phyloP scores from a whole-genome alignment of 1,140 invertebrate species.

The Lepidurus couesii region DNA sequence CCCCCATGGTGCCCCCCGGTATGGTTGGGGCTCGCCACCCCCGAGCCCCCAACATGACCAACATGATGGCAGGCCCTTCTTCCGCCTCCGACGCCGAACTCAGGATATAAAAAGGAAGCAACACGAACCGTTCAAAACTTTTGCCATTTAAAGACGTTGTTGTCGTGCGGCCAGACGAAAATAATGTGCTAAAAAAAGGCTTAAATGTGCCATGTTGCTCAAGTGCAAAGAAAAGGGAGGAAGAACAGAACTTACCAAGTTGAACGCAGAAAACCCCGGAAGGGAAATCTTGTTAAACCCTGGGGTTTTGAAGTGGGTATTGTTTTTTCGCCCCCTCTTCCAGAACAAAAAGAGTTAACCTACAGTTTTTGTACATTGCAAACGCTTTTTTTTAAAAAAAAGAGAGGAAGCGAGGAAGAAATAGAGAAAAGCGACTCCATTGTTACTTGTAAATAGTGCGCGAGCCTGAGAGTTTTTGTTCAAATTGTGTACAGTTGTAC shows the following conservation, averaged over 20 bases:
- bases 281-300: not conserved
- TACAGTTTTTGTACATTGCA: not conserved
- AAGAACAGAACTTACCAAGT: not conserved
- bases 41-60: slow-evolving; percentile 24
- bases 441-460: slow-evolving; percentile 13
- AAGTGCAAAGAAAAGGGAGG: not conserved
- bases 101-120: slow-evolving; percentile 31
- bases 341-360: not conserved
- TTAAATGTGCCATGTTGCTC: slow-evolving; percentile 14
- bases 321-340: not conserved
- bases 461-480: not conserved
- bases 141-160: slow-evolving; percentile 21
- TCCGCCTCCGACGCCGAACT: slow-evolving; percentile 35
- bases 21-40: slow-evolving; percentile 29
- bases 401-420: not conserved
- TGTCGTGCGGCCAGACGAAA: not conserved
- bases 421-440: not conserved
- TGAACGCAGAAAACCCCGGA: too few species aligned
- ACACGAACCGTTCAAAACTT: not conserved
- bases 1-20: slow-evolving; percentile 55
- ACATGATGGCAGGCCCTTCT: slow-evolving; percentile 32
- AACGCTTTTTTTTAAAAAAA: not conserved
- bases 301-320: not conserved
- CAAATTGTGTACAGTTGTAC: slow-evolving; percentile 22
- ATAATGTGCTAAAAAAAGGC: slow-evolving; percentile 11